A percentile compares a stretch with the other conserved stretches of the same genome.
These are phyloP conservation scores for Brachionichthys hirsutus DNA, from an alignment of 2,113 vertebrate species.

Conservation along the genomic window DNA sequence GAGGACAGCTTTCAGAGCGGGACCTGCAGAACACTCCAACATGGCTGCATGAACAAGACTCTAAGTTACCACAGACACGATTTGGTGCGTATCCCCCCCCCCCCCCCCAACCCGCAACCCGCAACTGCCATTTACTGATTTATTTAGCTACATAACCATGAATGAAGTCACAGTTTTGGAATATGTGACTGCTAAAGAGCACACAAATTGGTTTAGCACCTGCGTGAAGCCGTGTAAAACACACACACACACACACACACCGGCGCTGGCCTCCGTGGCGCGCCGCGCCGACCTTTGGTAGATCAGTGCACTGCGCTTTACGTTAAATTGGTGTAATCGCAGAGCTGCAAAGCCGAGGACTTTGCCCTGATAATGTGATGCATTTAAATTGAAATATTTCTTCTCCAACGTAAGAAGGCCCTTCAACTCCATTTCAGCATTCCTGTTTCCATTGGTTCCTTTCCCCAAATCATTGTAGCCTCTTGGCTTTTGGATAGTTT, in stretches of 20 bases:
- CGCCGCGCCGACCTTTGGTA: constrained; percentile 12
- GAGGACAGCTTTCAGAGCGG: too few species aligned
- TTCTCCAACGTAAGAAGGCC: constrained; percentile 63
- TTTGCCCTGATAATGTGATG: constrained; percentile 65
- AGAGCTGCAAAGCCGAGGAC: constrained; percentile 57
- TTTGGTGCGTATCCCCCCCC: too few species aligned
- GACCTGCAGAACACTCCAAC: too few species aligned
- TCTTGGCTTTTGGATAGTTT: constrained; percentile 67
- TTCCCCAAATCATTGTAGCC: constrained; percentile 63
- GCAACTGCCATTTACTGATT: too few species aligned
- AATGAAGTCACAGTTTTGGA: too few species aligned
- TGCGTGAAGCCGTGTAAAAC: not conserved
- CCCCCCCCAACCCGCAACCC: too few species aligned
- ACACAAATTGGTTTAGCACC: not conserved
- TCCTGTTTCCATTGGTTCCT: constrained; percentile 73
- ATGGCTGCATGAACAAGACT: too few species aligned
- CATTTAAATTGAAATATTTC: constrained; percentile 77
- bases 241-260: not conserved
- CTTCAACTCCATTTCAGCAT: constrained; percentile 60
- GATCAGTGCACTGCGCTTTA: constrained; percentile 55
- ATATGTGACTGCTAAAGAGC: not conserved
- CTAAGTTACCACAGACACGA: too few species aligned
- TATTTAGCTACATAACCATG: too few species aligned
- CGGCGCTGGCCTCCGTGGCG: not conserved
- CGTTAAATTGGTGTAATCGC: constrained; percentile 69